Base-by-base conservation (phyloP, 2,797 vertebrate species). In the Neomorphus geoffroyi region DNA sequence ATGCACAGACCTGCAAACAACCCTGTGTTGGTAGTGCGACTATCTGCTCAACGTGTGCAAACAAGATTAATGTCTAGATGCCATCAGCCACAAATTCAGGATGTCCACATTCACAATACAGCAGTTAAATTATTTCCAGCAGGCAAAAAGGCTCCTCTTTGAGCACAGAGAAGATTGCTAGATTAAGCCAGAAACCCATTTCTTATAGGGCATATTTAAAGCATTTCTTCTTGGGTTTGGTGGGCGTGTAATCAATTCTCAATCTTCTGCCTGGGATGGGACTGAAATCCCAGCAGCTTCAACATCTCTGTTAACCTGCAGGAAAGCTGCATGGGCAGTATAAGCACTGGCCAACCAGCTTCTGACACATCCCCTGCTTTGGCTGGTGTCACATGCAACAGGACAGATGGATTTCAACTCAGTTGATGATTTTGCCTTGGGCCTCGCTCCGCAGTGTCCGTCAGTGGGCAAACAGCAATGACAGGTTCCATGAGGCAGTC, bases 1-100 rank as follows among this genome's bases (percentile, higher is more conserved):
- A 10, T 1, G 54, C 56, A 27, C 58, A 88, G 48, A 51, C 28
- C 74, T 39, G 64, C 77, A 9, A 24, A n/a, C 56, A 58, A 4
- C 54, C 28, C 41, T 7, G 18, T 28, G 7, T 2, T 10, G 50
- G 32, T 12, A 41, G 21, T 1, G 4, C 3, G 3, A n/a, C 39
- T n/a, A 41, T 69, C 32, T 56, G 32, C 71, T 62, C 71, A 8
- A 7, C 1, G 18, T 9, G 13, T 51, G 46, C 13, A 48, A 82
- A 41, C 39, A 35, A 43, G 13, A 58, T 61, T 23, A 22, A 23
- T 3, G 32, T 8, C 70, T 39, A 46, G 33, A 58, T 14, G 54
- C 48, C 7, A 3, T 18, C 50, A 82, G 86, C 57, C 33, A 51
- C 84, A 37, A 56, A 54, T 46, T 80, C 60, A 58, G 41, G 54